phyloP scores from a whole-genome alignment of 2,888 invertebrate genomes.

The Lasius platythorax region DNA sequence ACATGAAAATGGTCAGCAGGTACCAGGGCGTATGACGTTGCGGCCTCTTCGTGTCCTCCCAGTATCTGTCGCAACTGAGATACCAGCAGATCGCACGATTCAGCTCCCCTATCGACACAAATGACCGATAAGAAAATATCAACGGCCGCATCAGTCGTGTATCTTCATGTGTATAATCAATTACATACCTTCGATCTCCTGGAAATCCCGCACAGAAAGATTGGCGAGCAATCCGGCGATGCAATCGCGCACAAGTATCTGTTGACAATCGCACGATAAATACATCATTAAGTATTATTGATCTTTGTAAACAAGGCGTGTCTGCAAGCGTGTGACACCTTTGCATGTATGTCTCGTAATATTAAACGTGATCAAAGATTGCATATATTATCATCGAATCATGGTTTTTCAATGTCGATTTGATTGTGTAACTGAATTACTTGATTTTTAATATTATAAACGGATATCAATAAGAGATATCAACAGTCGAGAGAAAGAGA shows the following conservation, averaged over 20 bases:
- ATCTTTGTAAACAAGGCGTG: not conserved
- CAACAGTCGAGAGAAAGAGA: not conserved
- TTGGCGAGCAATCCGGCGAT: conserved; percentile 93
- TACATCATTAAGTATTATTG: not conserved
- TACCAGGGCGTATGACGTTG: conserved; percentile 94
- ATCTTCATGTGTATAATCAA: not conserved
- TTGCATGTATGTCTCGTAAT: not conserved
- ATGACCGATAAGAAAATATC: conserved; percentile 11
- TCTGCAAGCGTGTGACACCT: not conserved
- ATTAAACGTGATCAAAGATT: conserved; percentile 8
- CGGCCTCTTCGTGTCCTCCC: conserved; percentile 93
- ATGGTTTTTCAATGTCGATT: not conserved
- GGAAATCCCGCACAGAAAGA: conserved; percentile 93
- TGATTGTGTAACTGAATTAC: not conserved
- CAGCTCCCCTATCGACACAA: conserved; percentile 91
- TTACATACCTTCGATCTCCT: conserved; percentile 92
- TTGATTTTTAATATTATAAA: not conserved
- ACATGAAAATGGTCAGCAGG: conserved; percentile 91
- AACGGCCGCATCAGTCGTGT: not conserved
- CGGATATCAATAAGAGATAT: not conserved
- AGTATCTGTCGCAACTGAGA: conserved; percentile 96
- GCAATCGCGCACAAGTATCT: conserved; percentile 92
- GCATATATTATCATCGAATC: not conserved
- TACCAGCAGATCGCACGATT: conserved; percentile 97
- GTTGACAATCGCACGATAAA: conserved; percentile 65